Evolutionary conservation across 2,113 vertebrate genomes (phyloP), one percentile per base, ranked within the genome.

Genomic region (Platysteira castanea): DNA sequence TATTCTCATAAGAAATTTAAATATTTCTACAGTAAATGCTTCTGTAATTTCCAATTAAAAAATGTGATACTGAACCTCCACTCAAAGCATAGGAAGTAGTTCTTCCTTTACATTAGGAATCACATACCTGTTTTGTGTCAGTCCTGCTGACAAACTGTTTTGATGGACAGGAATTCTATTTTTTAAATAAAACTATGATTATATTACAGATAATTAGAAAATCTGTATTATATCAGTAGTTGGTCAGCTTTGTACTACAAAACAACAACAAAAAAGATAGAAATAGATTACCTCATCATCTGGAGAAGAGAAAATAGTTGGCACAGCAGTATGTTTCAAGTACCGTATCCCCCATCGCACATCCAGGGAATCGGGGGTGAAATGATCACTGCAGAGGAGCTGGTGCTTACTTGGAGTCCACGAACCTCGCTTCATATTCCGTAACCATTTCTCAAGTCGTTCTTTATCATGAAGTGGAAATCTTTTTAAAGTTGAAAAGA

Each of bases 391-490:
- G 95, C 99, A 99, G 3, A 99, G 96, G 70, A 99, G 98, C 96
- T 99, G 99, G 92, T 99, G 99, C 92, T 98, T 98, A 93, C 98
- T 99, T 2, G 98, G 98, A 68, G 97, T 98, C 99, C 99, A 99
- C 0, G 98, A 97, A 80, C 97, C 98, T 33, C 98, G 94, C 89
- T 98, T 99, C 98, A 99, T 99, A 73, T 99, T 99, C 94, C 98
- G 95, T 87, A 99, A 79, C 98, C 99, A 99, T 92, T 98, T 98
- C 97, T 98, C 98, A 82, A 99, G 98, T 75, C 98, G 98, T 77
- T 98, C 96, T 95, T 98, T 98, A 89, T 99, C 98, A 84, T 98
- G 98, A 71, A 99, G 97, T 56, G 98, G 98, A 97, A 99, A 99
- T 49, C 98, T 99, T 81, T 90, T 95, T 85, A 68, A 93, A 96